Evolutionary conservation across 2,888 invertebrate genomes (phyloP).

Genomic region (Acleris literana): DNA sequence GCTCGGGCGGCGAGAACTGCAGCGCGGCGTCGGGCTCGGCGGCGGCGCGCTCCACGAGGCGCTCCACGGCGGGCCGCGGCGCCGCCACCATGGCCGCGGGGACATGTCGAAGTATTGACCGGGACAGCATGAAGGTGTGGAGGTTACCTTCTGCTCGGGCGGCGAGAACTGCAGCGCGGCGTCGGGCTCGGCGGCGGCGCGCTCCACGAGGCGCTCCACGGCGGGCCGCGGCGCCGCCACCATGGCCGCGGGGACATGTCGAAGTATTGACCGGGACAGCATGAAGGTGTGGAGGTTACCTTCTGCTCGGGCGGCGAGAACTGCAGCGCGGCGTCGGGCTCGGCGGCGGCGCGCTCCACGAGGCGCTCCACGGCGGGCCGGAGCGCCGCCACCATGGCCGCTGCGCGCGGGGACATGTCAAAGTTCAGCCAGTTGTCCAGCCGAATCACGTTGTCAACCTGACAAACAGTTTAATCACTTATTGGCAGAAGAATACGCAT

Average conservation of each 20-base stretch:
- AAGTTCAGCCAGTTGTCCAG: slow-evolving; percentile 98
- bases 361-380: slow-evolving; percentile 95
- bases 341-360: slow-evolving; percentile 89
- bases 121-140: too few species aligned
- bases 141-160: too few species aligned
- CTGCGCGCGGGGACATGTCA: slow-evolving; percentile 90
- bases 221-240: slow-evolving; percentile 94
- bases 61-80: too few species aligned
- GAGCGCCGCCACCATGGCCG: slow-evolving; percentile 92
- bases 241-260: slow-evolving; percentile 91
- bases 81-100: too few species aligned
- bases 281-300: slow-evolving; percentile 59
- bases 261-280: slow-evolving; percentile 83
- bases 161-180: too few species aligned
- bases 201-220: slow-evolving; percentile 92
- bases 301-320: slow-evolving; percentile 85
- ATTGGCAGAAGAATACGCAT: too few species aligned
- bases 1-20: too few species aligned
- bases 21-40: too few species aligned
- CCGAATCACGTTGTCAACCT: slow-evolving; percentile 88
- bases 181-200: too few species aligned
- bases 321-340: slow-evolving; percentile 90
- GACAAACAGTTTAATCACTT: slow-evolving; percentile 3
- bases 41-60: too few species aligned
- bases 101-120: too few species aligned